Evolutionary conservation across 2,113 vertebrate genomes (phyloP).

Genomic region (Heterotis niloticus): DNA sequence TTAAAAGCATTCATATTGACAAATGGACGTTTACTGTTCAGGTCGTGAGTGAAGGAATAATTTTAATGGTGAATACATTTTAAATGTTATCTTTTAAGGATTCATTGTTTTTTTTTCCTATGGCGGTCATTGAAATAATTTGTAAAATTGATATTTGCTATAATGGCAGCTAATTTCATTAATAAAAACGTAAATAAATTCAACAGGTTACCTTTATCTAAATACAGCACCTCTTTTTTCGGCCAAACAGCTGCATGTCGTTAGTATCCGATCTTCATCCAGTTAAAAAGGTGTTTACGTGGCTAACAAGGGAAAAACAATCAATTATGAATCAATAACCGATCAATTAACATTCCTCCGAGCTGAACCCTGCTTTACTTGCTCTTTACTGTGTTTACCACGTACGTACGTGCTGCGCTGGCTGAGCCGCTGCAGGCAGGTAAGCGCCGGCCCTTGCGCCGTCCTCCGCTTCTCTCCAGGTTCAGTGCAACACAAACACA

Average conservation of each 20-base stretch:
- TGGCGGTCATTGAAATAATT: background rate
- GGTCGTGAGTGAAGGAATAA: background rate
- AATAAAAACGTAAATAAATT: background rate
- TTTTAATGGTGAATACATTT: background rate
- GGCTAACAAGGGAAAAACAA: background rate
- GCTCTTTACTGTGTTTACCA: conserved; percentile 51
- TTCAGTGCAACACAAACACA: background rate
- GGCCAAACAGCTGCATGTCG: background rate
- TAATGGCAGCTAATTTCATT: background rate
- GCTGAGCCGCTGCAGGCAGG: conserved; percentile 29
- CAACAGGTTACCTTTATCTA: background rate
- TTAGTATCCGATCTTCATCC: conserved; percentile 3
- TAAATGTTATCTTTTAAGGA: no score
- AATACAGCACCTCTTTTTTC: background rate
- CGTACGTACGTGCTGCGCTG: conserved; percentile 43
- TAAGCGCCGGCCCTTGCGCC: conserved; percentile 26
- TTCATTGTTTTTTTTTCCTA: background rate
- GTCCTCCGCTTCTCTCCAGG: no score
- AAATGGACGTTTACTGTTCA: conserved; percentile 7
- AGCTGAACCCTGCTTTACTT: conserved; percentile 45
- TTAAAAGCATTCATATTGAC: background rate
- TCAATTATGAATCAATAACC: conserved; percentile 23
- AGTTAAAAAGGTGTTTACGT: conserved; percentile 6
- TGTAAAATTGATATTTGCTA: background rate
- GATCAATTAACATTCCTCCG: conserved; percentile 46